Evolutionary conservation across 1,140 invertebrate genomes (phyloP).

Genomic region (Delia radicum): DNA sequence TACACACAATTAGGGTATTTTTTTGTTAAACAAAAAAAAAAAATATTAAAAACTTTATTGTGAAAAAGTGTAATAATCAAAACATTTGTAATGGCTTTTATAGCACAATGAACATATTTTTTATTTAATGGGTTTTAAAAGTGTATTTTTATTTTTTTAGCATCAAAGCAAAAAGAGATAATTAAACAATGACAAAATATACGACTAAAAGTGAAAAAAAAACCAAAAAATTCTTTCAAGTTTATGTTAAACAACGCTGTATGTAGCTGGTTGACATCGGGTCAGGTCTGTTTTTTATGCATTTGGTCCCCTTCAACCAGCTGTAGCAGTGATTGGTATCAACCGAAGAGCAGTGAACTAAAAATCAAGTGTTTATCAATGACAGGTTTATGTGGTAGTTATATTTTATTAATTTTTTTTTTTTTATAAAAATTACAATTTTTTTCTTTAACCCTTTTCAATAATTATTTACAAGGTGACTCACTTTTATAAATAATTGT

Average conservation of each 20-base stretch:
- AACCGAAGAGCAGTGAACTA: no score
- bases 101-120: no score
- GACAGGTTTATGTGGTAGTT: no score
- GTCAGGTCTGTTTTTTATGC: constrained; percentile 50
- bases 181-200: no score
- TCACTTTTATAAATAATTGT: no score
- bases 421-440: no score
- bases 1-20: background rate
- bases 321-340: constrained; percentile 54
- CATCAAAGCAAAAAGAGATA: background rate
- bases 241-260: constrained; percentile 42
- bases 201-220: background rate
- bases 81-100: background rate
- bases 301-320: constrained; percentile 57
- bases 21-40: background rate
- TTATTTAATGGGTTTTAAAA: background rate
- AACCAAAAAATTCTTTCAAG: background rate
- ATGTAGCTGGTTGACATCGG: constrained; percentile 56
- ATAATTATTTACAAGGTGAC: no score
- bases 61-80: background rate
- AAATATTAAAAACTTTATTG: background rate
- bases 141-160: background rate
- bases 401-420: no score
- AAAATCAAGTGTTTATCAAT: background rate
- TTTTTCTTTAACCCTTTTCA: no score